These are phyloP conservation scores for Oscheius sp. DNA, from an alignment of 2,888 invertebrate species.

Conservation along the genomic window DNA sequence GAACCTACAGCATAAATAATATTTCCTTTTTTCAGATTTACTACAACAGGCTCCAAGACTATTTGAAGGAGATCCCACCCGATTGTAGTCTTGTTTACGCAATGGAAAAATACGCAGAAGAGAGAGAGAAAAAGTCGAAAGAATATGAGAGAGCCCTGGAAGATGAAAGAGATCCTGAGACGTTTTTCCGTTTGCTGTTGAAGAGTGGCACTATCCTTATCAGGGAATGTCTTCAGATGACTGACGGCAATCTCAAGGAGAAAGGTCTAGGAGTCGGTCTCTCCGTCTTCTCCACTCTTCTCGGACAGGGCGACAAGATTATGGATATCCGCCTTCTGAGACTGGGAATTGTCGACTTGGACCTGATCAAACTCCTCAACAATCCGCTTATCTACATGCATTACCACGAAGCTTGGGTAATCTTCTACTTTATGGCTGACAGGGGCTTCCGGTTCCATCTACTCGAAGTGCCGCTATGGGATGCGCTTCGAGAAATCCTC, in stretches of 20 bases:
- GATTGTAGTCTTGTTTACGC: background rate
- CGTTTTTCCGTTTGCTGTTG: background rate
- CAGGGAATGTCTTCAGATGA: conserved; percentile 13
- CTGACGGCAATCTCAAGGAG: background rate
- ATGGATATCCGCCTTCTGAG: conserved; percentile 8
- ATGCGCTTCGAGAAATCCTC: conserved; percentile 1
- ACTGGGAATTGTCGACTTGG: conserved; percentile 15
- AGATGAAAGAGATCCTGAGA: conserved; percentile 4
- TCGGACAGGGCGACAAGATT: background rate
- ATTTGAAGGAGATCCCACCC: conserved; percentile 9
- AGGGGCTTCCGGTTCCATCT: conserved; percentile 14
- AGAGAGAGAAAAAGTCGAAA: conserved; percentile 2
- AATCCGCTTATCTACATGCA: conserved; percentile 2
- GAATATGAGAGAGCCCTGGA: background rate
- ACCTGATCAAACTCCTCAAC: conserved; percentile 4
- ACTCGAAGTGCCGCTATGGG: conserved; percentile 11
- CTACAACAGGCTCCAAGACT: background rate
- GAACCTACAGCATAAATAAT: background rate
- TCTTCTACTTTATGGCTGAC: conserved; percentile 10
- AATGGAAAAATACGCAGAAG: background rate
- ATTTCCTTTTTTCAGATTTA: conserved; percentile 11
- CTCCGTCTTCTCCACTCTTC: background rate
- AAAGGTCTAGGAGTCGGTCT: background rate
- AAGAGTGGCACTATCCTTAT: conserved; percentile 13
- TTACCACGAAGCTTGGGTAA: conserved; percentile 13